A percentile compares a stretch with the other conserved stretches of the same genome.
Conservation (phyloP, 2,797 vertebrate species). For the Thripadectes ignobilis region DNA sequence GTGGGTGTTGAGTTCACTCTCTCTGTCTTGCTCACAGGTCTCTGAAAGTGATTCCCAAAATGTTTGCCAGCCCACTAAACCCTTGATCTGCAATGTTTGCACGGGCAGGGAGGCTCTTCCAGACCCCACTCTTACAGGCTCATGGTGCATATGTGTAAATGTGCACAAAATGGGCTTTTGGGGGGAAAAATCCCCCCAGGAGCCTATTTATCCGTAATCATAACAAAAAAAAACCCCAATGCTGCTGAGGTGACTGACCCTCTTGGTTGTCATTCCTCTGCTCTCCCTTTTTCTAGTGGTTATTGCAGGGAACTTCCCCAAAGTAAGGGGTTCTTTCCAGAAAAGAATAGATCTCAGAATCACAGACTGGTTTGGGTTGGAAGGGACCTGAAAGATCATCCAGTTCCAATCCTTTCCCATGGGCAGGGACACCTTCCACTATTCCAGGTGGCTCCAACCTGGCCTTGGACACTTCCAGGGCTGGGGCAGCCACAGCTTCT, state of each 20-base stretch:
- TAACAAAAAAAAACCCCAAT: neutral
- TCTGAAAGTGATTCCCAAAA: neutral
- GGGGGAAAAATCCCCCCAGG: too few relatives aligned
- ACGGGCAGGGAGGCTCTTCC: neutral
- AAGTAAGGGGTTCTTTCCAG: neutral
- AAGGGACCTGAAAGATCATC: neutral
- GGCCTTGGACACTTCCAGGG: neutral
- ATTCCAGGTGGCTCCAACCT: neutral
- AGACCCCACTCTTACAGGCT: neutral
- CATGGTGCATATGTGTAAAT: neutral
- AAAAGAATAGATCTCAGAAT: neutral
- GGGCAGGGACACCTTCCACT: neutral
- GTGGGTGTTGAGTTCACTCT: neutral
- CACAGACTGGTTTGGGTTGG: neutral
- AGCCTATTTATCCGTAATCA: neutral
- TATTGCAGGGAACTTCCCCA: neutral
- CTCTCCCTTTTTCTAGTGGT: neutral
- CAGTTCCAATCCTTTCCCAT: neutral
- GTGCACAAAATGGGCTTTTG: neutral
- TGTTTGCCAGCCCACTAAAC: neutral
- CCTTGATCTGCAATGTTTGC: neutral
- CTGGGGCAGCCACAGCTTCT: neutral
- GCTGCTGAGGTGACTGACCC: neutral
- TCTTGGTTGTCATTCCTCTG: neutral
- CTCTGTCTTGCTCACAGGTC: neutral